These are phyloP conservation scores for Drosophila paramelanica DNA, from an alignment of 2,888 invertebrate genomes.

Conservation along the genomic window DNA sequence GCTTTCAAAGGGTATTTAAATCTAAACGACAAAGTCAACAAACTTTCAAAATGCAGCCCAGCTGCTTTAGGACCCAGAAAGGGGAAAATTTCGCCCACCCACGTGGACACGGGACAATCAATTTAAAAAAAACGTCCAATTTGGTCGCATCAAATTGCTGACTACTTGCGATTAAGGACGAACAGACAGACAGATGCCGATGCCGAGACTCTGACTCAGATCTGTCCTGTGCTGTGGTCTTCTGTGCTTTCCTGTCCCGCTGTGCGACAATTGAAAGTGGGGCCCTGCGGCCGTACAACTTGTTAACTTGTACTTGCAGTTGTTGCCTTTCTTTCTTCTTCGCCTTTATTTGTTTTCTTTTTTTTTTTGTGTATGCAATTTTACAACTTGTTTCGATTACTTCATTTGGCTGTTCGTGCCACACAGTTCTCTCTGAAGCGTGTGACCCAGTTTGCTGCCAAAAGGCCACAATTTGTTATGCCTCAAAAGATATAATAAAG, in stretches of 20 bases:
- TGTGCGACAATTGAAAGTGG: constrained; percentile 77
- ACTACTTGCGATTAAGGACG: constrained; percentile 17
- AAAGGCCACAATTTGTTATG: constrained; percentile 50
- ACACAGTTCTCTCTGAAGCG: constrained; percentile 39
- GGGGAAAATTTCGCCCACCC: constrained; percentile 50
- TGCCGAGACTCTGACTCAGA: constrained; percentile 6
- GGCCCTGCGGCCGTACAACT: constrained; percentile 56
- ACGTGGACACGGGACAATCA: constrained; percentile 56
- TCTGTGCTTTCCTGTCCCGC: constrained; percentile 37
- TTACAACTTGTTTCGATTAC: constrained; percentile 65
- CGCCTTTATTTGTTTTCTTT: not conserved
- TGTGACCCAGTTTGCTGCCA: constrained; percentile 46
- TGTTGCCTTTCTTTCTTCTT: constrained; percentile 26
- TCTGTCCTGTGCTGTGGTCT: constrained; percentile 3
- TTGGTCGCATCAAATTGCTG: constrained; percentile 60
- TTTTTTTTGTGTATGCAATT: constrained; percentile 22
- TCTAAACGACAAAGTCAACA: constrained; percentile 11
- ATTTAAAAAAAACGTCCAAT: constrained; percentile 59
- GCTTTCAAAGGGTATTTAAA: not conserved
- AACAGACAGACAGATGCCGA: not conserved
- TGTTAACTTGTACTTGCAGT: constrained; percentile 66
- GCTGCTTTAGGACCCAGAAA: not conserved
- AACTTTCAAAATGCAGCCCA: constrained; percentile 40
- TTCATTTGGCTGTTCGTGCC: constrained; percentile 55
- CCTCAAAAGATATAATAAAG: constrained; percentile 45